Evolutionary conservation across 2,113 vertebrate species (phyloP).

Genomic region (Phalacrocorax brasilianus): DNA sequence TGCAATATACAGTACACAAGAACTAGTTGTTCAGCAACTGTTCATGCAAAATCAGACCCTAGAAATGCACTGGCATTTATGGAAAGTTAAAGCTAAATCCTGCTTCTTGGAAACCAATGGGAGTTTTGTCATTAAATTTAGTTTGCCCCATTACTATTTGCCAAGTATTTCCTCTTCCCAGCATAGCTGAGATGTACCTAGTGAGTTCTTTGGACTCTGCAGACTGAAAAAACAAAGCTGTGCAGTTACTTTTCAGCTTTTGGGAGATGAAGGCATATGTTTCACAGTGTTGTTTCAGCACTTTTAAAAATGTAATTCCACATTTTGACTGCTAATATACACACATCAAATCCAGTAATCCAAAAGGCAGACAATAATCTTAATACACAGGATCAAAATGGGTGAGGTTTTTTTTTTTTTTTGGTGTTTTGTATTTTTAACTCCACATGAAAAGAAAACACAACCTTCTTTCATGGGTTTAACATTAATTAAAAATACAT

Average conservation of each 20-base stretch:
- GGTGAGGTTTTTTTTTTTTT: fast-evolving
- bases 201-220: not conserved
- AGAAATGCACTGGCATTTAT: not conserved
- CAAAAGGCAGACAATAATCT: not conserved
- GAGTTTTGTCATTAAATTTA: not conserved
- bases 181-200: not conserved
- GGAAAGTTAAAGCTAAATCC: not conserved
- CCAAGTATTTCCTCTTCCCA: not conserved
- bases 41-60: not conserved
- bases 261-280: not conserved
- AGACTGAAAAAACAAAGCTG: not conserved
- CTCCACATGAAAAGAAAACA: not conserved
- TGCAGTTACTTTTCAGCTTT: not conserved
- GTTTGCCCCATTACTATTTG: not conserved
- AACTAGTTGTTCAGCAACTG: not conserved
- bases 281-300: not conserved
- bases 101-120: not conserved
- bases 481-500: not conserved
- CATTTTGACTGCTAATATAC: not conserved
- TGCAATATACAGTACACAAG: not conserved
- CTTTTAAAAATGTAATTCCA: not conserved
- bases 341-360: not conserved
- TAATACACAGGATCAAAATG: not conserved
- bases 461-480: not conserved
- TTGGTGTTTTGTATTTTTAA: not conserved